A percentile compares a stretch with the other conserved stretches of the same genome.
phyloP scores from a whole-genome alignment of 2,113 vertebrate genomes.

The Chloropsis cyanopogon region DNA sequence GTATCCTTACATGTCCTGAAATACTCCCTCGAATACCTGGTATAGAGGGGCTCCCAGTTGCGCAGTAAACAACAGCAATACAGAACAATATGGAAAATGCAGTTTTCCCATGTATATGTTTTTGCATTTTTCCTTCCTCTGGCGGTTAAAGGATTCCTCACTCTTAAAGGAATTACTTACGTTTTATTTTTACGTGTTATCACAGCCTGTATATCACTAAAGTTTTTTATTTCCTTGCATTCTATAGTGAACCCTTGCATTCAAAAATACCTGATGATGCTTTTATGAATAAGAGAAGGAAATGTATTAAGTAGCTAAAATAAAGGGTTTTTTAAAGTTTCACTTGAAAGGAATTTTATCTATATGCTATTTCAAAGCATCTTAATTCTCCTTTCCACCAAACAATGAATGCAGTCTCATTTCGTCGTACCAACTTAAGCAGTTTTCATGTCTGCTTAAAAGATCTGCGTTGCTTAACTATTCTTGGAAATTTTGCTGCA shows the following conservation, averaged over 20 bases:
- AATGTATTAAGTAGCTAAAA: background rate
- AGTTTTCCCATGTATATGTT: background rate
- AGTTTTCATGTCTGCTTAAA: background rate
- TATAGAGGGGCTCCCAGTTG: background rate
- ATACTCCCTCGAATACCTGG: background rate
- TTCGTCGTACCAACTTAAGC: background rate
- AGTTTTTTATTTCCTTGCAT: background rate
- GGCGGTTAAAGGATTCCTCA: background rate
- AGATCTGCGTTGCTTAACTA: background rate
- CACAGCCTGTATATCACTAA: background rate
- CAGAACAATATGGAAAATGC: background rate
- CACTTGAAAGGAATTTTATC: background rate
- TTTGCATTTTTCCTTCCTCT: background rate
- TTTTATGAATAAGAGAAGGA: background rate
- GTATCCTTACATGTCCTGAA: background rate
- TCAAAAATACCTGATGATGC: background rate
- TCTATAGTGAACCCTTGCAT: fast-evolving
- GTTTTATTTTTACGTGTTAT: background rate
- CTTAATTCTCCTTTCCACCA: background rate
- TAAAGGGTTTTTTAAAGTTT: background rate
- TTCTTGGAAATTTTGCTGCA: background rate
- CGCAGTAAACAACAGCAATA: background rate
- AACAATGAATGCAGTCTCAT: background rate
- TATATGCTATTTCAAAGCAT: background rate
- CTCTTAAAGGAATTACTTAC: background rate